A percentile compares a stretch with the other conserved stretches of the same genome.
Evolutionary conservation across 2,797 vertebrate genomes (phyloP).

Genomic region (Rhinichthys osculus): DNA sequence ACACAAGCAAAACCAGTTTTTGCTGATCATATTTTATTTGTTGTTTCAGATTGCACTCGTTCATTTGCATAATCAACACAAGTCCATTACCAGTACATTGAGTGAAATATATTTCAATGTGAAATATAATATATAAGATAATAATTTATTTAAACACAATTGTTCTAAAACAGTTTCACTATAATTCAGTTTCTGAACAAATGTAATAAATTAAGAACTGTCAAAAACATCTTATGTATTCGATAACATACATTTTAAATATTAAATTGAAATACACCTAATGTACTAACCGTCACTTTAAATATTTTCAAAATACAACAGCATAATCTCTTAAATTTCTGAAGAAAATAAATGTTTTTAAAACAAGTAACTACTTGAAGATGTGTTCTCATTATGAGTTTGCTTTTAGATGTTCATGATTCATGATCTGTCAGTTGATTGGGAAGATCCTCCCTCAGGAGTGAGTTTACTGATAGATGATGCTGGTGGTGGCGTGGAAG

Average conservation of each 20-base stretch:
- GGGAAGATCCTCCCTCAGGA: neutral
- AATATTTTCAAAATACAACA: no score
- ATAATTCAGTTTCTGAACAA: neutral
- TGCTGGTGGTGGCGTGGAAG: neutral
- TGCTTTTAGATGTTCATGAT: neutral
- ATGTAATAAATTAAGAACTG: neutral
- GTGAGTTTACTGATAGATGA: neutral
- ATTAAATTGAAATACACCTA: neutral
- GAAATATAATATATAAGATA: neutral
- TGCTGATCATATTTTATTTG: constrained; percentile 6
- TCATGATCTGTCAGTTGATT: neutral
- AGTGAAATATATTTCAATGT: neutral
- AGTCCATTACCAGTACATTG: neutral
- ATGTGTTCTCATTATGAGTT: neutral
- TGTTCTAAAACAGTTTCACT: neutral
- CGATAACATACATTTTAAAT: neutral
- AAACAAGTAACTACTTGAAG: no score
- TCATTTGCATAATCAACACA: neutral
- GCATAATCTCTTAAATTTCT: no score
- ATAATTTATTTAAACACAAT: neutral
- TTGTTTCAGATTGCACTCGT: neutral
- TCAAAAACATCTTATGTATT: neutral
- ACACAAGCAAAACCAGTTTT: neutral
- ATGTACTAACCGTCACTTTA: neutral
- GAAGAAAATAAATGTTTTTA: no score